Conservation (phyloP, 2,113 vertebrate genomes). For the Drymodes brunneopygia region DNA sequence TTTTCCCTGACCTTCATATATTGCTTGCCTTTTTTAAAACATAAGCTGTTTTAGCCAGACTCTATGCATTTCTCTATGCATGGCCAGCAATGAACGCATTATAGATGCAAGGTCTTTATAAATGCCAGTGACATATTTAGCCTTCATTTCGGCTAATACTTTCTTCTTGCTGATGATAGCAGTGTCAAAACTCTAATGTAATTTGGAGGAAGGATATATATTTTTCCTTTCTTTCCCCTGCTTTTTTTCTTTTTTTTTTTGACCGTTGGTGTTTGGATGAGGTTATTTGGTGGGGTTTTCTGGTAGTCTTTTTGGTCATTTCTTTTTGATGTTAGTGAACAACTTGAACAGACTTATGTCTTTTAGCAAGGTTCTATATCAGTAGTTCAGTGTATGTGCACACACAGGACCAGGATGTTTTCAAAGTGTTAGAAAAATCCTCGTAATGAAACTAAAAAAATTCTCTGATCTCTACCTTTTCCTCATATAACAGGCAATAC, state of each 20-base stretch:
- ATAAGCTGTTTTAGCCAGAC: not conserved
- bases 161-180: not conserved
- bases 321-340: not conserved
- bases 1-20: not conserved
- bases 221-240: rapidly evolving
- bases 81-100: not conserved
- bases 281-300: not conserved
- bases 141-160: not conserved
- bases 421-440: not conserved
- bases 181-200: not conserved
- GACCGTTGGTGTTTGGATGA: not conserved
- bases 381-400: rapidly evolving
- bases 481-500: not conserved
- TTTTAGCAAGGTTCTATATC: not conserved
- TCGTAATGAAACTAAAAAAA: not conserved
- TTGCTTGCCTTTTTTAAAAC: not conserved
- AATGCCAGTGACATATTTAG: not conserved
- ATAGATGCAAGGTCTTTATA: not conserved
- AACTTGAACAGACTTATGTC: not conserved
- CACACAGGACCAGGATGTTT: not conserved
- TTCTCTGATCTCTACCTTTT: not conserved
- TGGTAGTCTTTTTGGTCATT: not conserved
- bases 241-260: not conserved
- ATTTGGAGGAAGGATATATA: not conserved
- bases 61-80: not conserved